Conservation (phyloP, 2,113 vertebrate genomes). For the Oreocharis arfaki region DNA sequence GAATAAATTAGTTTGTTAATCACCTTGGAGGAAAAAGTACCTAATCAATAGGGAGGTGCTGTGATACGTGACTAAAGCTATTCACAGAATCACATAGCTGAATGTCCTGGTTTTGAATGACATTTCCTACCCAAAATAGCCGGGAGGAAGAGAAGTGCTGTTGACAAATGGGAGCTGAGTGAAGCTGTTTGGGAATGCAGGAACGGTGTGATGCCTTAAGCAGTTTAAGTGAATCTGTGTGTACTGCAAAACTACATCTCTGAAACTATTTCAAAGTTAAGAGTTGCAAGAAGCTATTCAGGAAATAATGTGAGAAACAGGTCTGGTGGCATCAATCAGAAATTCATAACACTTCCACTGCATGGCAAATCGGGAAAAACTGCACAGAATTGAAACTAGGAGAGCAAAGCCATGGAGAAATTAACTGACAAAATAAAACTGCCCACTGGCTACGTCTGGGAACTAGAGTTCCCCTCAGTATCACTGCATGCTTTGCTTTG, state of each 20-base stretch:
- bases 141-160: conserved; percentile 11
- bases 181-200: conserved; percentile 21
- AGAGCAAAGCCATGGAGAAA: background rate
- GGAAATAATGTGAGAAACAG: background rate
- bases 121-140: conserved; percentile 13
- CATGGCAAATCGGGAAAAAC: background rate
- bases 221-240: background rate
- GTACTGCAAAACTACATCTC: background rate
- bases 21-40: background rate
- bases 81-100: background rate
- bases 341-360: background rate
- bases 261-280: conserved; percentile 30
- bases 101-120: conserved; percentile 26
- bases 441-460: background rate
- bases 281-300: background rate
- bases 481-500: background rate
- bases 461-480: background rate
- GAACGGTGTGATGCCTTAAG: background rate
- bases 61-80: background rate
- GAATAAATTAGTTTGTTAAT: conserved; percentile 18
- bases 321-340: background rate
- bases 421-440: background rate
- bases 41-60: conserved; percentile 15
- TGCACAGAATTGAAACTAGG: background rate
- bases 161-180: conserved; percentile 17